Evolutionary conservation across 2,113 vertebrate genomes (phyloP), one percentile per base, ranked within the genome.

Genomic region (Phyllopteryx taeniolatus): DNA sequence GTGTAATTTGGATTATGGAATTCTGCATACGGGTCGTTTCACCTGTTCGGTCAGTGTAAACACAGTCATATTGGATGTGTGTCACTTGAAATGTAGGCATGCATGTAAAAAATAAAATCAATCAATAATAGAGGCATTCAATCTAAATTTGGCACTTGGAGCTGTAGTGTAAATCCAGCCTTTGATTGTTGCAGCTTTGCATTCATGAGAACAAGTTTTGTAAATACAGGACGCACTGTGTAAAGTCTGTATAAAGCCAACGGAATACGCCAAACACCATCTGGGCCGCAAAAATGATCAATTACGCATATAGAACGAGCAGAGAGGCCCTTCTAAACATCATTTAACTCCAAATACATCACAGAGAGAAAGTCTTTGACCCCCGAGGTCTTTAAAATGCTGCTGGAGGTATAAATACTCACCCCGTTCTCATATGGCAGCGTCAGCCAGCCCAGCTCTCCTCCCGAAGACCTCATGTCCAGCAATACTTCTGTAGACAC

Each of bases 371-470:
- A 57, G 70, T 64, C 46, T 56, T 69, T 46, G 75, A 86, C 76
- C 75, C 82, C 64, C 42, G 76, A 61, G 59, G 77, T 82, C 69
- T 80, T 81, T 78, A 85, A 83, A 90, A 83, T 87, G 77, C 79
- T 80, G 65, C 66, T 76, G 61, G 81, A 71, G 75, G 79, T 83
- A 80, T 85, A 82, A 90, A 83, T 79, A 91, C 96, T 96, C 92
- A 94, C 97, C 88, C 96, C 96, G 84, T 93, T 93, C 87, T 95
- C 95, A 8, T 93, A 91, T 20, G 96, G 96, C 22, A 86, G 88
- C 1, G 95, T 95, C 83, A 99, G 89, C 97, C 97, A 99, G 44
- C 97, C 97, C 20, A 97, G 88, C 75, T 99, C 96, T 35, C 95
- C 96, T 39, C 96, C 95, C 0, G 94, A 93, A 42, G 93, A 90